Evolutionary conservation across 2,113 vertebrate species (phyloP).

Genomic region (Mustelus asterias): DNA sequence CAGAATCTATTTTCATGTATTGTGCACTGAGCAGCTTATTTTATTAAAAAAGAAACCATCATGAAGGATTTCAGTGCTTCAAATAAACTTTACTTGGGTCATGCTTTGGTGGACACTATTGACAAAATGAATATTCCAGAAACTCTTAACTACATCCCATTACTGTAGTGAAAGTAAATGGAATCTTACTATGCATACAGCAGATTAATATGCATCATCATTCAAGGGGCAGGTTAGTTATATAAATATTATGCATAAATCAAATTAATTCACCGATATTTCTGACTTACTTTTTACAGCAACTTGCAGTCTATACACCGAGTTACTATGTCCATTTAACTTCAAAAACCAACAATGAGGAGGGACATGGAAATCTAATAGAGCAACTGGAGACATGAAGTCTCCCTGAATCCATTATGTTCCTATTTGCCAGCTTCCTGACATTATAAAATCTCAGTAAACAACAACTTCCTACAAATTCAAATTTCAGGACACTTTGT

Average conservation of each 20-base stretch:
- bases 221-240: not conserved
- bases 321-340: not conserved
- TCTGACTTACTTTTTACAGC: not conserved
- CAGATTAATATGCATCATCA: not conserved
- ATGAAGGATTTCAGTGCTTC: not conserved
- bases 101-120: not conserved
- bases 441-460: not conserved
- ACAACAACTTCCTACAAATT: not conserved
- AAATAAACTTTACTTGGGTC: not conserved
- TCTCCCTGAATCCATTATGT: not conserved
- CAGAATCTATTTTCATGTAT: not conserved
- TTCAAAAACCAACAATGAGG: not conserved
- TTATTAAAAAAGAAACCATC: not conserved
- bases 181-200: not conserved
- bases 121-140: not conserved
- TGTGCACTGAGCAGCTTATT: not conserved
- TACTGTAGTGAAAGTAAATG: not conserved
- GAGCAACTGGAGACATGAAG: not conserved
- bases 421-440: not conserved
- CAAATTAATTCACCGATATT: not conserved
- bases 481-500: no score
- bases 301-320: not conserved
- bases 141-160: not conserved
- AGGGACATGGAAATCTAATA: not conserved
- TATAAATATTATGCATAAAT: not conserved